Percentiles rank a stretch among this genome's conserved stretches.
These are phyloP conservation scores for Cataglyphis hispanica DNA, from an alignment of 1,140 invertebrate genomes.

Conservation along the genomic window DNA sequence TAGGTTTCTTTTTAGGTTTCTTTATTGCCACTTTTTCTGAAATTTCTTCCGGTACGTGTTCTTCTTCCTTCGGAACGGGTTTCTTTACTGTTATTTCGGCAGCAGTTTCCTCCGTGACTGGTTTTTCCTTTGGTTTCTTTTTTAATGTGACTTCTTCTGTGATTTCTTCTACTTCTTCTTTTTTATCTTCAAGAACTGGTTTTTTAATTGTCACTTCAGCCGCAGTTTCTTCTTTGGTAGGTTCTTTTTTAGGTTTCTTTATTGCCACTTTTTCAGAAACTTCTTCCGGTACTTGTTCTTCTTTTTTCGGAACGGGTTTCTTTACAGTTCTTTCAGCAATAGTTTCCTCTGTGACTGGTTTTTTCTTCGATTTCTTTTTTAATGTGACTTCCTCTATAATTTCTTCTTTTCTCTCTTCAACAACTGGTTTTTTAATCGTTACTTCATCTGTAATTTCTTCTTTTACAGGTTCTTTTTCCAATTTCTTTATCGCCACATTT, in stretches of 20 bases:
- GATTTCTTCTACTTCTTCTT: too few species aligned
- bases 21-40: constrained; percentile 77
- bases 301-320: constrained; percentile 75
- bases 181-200: too few species aligned
- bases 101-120: constrained; percentile 77
- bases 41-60: constrained; percentile 78
- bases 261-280: constrained; percentile 77
- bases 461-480: constrained; percentile 81
- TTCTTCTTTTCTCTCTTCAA: constrained; percentile 79
- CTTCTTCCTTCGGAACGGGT: constrained; percentile 70
- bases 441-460: constrained; percentile 84
- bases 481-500: constrained; percentile 79
- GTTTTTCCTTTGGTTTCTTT: constrained; percentile 84
- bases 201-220: too few species aligned
- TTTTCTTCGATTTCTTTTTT: constrained; percentile 84
- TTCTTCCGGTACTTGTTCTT: constrained; percentile 76
- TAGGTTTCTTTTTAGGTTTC: constrained; percentile 83
- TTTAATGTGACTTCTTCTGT: constrained; percentile 70
- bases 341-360: constrained; percentile 79
- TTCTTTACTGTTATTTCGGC: constrained; percentile 80
- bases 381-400: constrained; percentile 75
- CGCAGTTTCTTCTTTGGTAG: background rate
- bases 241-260: constrained; percentile 26
- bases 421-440: constrained; percentile 83
- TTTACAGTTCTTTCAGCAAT: constrained; percentile 80